Evolutionary conservation across 23 tunicate species (phyloP).

Genomic region (Clavelina lepadiformis): DNA sequence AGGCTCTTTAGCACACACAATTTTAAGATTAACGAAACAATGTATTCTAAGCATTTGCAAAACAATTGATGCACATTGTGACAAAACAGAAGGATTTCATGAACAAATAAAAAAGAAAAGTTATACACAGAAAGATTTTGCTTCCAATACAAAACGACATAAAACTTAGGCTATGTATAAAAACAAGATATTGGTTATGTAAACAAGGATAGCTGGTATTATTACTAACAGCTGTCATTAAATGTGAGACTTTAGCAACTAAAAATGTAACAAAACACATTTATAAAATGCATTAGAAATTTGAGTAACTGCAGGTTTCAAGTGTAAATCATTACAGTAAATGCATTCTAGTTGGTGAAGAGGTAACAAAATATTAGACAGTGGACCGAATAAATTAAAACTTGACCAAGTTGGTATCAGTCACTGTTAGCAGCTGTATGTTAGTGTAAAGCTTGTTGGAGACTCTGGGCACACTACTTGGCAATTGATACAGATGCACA

Average conservation of each 20-base stretch:
- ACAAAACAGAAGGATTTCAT: not conserved
- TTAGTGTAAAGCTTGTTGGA: not conserved
- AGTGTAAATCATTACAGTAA: not conserved
- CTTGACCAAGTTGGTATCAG: too few relatives aligned
- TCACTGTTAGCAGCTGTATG: too few relatives aligned
- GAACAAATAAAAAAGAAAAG: not conserved
- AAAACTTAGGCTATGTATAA: not conserved
- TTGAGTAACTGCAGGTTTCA: too few relatives aligned
- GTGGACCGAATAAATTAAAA: too few relatives aligned
- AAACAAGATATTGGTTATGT: too few relatives aligned
- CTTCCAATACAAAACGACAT: not conserved
- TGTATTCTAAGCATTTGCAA: not conserved
- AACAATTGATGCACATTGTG: slow-evolving; percentile 1
- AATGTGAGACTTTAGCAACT: too few relatives aligned
- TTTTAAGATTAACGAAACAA: not conserved
- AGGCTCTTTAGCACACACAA: not conserved
- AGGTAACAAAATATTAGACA: too few relatives aligned
- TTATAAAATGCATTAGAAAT: too few relatives aligned
- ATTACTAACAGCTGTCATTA: too few relatives aligned
- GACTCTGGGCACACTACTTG: slow-evolving; percentile 19
- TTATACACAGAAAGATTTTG: not conserved
- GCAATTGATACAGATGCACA: slow-evolving; percentile 31
- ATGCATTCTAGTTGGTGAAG: too few relatives aligned
- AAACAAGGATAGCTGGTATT: too few relatives aligned
- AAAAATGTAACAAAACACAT: not conserved